Conservation (phyloP, 2,797 vertebrate species). For the Ciconia nigra region DNA sequence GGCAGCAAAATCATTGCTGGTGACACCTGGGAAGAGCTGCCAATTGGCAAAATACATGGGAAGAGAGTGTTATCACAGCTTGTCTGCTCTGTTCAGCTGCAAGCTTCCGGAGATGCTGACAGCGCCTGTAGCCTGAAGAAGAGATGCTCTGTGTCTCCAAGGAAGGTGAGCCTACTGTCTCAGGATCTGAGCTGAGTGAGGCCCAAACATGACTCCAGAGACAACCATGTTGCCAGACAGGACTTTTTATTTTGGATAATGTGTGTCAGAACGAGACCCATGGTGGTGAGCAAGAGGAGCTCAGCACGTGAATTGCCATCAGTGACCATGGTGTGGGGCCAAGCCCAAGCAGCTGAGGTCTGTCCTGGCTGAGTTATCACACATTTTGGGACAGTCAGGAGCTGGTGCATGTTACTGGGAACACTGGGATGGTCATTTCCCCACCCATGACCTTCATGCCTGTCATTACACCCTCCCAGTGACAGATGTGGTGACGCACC, state of each 20-base stretch:
- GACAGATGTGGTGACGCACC: neutral
- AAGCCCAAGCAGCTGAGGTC: neutral
- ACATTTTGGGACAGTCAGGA: neutral
- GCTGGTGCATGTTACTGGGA: neutral
- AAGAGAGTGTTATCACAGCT: neutral
- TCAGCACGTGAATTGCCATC: neutral
- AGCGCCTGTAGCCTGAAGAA: neutral
- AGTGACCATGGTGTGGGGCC: fast-evolving
- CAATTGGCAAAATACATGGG: neutral
- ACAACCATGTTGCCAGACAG: neutral
- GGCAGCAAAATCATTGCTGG: neutral
- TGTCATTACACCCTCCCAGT: neutral
- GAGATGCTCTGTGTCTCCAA: neutral
- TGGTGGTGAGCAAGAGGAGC: neutral
- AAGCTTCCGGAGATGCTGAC: neutral
- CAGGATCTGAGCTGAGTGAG: neutral
- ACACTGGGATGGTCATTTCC: neutral
- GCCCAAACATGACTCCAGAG: neutral
- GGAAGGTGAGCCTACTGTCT: neutral
- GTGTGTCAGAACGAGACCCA: neutral
- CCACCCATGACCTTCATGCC: neutral
- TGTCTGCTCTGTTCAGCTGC: neutral
- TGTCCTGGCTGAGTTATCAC: neutral
- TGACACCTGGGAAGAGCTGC: neutral
- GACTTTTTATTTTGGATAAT: neutral